Percentiles rank a stretch among this genome's conserved stretches.
Conservation (phyloP, 2,888 invertebrate species). For the Lycia hirtaria region DNA sequence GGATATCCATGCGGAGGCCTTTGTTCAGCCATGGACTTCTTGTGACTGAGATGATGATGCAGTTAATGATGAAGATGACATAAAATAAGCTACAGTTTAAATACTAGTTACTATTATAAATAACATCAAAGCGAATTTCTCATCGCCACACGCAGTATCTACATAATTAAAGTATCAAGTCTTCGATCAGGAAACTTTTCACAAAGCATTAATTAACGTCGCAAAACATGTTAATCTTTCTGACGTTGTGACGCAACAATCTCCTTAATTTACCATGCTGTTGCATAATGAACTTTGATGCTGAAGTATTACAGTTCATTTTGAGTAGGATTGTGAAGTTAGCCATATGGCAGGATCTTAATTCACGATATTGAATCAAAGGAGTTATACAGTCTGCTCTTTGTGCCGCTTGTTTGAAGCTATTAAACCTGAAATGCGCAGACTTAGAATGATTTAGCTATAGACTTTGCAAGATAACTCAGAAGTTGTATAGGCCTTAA, state of each 20-base stretch:
- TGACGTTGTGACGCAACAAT: slow-evolving; percentile 24
- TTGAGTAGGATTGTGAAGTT: not conserved
- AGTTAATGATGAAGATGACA: no score
- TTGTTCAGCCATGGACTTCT: no score
- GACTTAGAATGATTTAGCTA: slow-evolving; percentile 1
- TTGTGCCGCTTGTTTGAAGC: slow-evolving; percentile 38
- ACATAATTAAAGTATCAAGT: slow-evolving; percentile 15
- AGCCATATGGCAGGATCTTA: slow-evolving; percentile 35
- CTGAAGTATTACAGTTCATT: not conserved
- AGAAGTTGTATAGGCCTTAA: not conserved
- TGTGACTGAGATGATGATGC: no score
- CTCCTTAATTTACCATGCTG: not conserved
- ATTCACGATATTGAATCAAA: slow-evolving; percentile 45
- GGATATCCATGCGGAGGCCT: no score
- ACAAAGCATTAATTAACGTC: slow-evolving; percentile 29
- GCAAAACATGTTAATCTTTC: slow-evolving; percentile 30
- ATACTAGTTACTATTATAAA: not conserved
- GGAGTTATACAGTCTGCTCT: slow-evolving; percentile 38
- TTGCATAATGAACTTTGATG: slow-evolving; percentile 2
- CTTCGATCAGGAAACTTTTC: slow-evolving; percentile 28
- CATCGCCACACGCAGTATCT: not conserved
- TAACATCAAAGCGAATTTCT: not conserved
- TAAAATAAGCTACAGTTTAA: not conserved
- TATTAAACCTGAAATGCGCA: slow-evolving; percentile 33
- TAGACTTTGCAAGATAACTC: not conserved